Conservation (phyloP, 2,888 invertebrate genomes). For the Heliconius cydno region DNA sequence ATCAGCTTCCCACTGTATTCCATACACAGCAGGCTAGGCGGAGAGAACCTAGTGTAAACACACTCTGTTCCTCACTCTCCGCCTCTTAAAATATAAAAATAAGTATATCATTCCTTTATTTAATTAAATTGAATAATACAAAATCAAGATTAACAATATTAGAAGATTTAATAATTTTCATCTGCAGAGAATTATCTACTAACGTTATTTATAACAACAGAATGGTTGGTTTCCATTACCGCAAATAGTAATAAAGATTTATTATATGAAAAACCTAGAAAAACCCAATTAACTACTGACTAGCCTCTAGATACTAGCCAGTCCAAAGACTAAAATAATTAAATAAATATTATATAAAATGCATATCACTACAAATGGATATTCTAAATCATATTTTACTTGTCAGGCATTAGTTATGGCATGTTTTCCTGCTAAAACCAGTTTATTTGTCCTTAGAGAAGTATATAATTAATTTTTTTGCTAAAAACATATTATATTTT, state of each 20-base stretch:
- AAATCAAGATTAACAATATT: too few species aligned
- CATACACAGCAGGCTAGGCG: too few species aligned
- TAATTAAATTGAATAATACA: too few species aligned
- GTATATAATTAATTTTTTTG: constrained; percentile 5
- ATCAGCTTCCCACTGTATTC: too few species aligned
- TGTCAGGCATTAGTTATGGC: constrained; percentile 16
- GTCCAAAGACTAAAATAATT: background rate
- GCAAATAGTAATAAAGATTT: constrained; percentile 16
- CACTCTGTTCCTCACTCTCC: too few species aligned
- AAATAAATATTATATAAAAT: constrained; percentile 1
- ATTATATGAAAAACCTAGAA: constrained; percentile 10
- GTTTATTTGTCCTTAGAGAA: constrained; percentile 25
- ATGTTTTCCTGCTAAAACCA: constrained; percentile 36
- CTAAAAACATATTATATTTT: background rate
- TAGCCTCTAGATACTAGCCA: background rate
- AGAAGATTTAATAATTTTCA: background rate
- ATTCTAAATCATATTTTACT: constrained; percentile 25
- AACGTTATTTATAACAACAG: background rate
- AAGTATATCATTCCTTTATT: background rate
- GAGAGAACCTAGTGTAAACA: too few species aligned
- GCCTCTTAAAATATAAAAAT: background rate
- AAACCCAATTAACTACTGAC: constrained; percentile 3
- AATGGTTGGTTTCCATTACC: constrained; percentile 1
- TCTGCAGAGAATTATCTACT: background rate
- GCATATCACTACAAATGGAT: background rate